Evolutionary conservation across 1,140 invertebrate genomes (phyloP), one percentile per base, ranked within the genome.

Genomic region (Cotesia glomerata): DNA sequence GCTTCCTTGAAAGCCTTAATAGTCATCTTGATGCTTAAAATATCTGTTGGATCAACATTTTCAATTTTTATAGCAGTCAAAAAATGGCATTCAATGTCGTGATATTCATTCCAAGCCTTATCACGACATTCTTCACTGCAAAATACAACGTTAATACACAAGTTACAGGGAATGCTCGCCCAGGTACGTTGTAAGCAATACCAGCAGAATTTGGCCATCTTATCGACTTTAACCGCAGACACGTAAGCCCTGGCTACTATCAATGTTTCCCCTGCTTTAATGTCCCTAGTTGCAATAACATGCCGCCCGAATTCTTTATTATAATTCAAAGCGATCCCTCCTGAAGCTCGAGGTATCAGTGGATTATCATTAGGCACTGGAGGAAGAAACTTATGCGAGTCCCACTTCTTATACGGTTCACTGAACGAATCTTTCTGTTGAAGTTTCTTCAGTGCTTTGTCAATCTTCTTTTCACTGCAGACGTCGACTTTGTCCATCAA

Each of bases 241-340:
- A 91, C 89, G 82, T 91, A 96, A 8, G 95, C 92, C 69, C 91
- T 88, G 85, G 96, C 95, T 58, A 92, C 86, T 52, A 91, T 91
- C 5, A 96, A 75, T 11, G 95, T 85, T 81, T 95, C 93, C 4
- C 94, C 95, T 14, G 91, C 88, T 74, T 86, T 80, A 63, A 93
- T 89, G 82, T 92, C 88, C 66, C 87, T 83, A 34, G 85, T 88
- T 0, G 92, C 90, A 54, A 90, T 79, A 13, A 93, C 85, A 78
- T 90, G 89, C 52, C 91, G 85, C 1, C 92, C 92, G 77, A 90
- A 88, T 64, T 89, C 85, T 72, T 88, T 73, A 7, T 63, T 51
- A 34, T 75, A 68, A 18, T 49, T 26, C 11, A 73, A 16, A 26
- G n/a, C n/a, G 11, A 73, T 45, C 1, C 39, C 35, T 1, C 8